These are phyloP conservation scores for Dendrolimus punctatus DNA, from an alignment of 1,140 invertebrate species.

Conservation along the genomic window DNA sequence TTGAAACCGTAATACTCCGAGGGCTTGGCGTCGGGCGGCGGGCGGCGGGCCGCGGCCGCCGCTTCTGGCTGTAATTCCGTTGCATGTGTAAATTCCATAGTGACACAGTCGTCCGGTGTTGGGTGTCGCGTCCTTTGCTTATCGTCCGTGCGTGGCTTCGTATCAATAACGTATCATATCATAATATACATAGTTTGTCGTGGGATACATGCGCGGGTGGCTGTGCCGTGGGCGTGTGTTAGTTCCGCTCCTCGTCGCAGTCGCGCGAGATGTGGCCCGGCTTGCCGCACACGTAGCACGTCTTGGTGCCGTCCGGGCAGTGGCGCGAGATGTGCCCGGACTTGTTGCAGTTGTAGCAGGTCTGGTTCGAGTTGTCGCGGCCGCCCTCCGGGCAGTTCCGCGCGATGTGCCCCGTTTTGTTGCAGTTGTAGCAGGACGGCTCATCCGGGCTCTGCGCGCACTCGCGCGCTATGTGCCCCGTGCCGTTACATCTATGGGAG, in stretches of 20 bases:
- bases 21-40: not conserved
- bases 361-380: conserved; percentile 73
- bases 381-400: conserved; percentile 85
- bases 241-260: conserved; percentile 84
- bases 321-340: conserved; percentile 91
- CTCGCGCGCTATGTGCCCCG: conserved; percentile 92
- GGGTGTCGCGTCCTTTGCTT: conserved; percentile 63
- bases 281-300: conserved; percentile 92
- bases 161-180: conserved; percentile 13
- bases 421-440: conserved; percentile 90
- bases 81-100: conserved; percentile 37
- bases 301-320: conserved; percentile 88
- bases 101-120: conserved; percentile 44
- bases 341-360: conserved; percentile 93
- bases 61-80: conserved; percentile 60
- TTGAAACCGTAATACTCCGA: conserved; percentile 11
- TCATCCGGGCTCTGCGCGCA: conserved; percentile 86
- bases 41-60: conserved; percentile 29
- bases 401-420: conserved; percentile 91
- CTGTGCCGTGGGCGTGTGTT: conserved; percentile 73
- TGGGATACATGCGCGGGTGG: conserved; percentile 36
- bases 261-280: conserved; percentile 92
- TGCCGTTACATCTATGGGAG: conserved; percentile 80
- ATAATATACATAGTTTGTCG: conserved; percentile 58
- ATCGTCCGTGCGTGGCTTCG: conserved; percentile 60